Base-by-base conservation (phyloP, 2,113 vertebrate genomes). In the Tragelaphus imberbis region DNA sequence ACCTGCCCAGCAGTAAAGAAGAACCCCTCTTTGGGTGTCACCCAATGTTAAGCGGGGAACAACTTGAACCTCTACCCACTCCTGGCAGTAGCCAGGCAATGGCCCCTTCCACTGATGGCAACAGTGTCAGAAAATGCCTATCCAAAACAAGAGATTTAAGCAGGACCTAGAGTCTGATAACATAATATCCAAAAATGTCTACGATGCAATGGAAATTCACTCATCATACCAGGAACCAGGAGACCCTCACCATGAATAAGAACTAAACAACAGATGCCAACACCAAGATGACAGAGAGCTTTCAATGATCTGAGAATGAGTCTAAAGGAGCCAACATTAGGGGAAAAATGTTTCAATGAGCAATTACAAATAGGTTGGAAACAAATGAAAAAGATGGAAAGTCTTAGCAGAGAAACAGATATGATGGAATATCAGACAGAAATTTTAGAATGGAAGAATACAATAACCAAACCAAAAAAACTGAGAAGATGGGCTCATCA, bases 391-490 rank as follows among this genome's bases (percentile, higher is more conserved):
- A 61, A 91, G 87, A 53, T 36, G 75, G 11, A 68, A 93, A 88
- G 10, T 88, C 61, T 84, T 49, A 44, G 53, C 55, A 33, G 88
- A 87, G 65, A 93, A 91, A 81, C 80, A 90, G 8, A 88, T 85
- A 65, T 16, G 91, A 86, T 85, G 11, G 77, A 95, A 13, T 80
- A 89, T 94, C 84, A 75, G 68, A 63, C 40, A 65, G n/a, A 92
- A 95, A 87, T 77, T 93, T 93, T 84, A 91, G 23, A 85, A 58
- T 28, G 79, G 71, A 93, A 81, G 6, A 93, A 80, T 82, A 93
- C 28, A 93, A 81, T 85, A 97, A 81, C 44, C 33, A 71, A 94
- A 75, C 33, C 80, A 81, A 77, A 97, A 97, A 96, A 53, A 49
- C 33, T 86, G 53, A 53, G 15, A 49, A 82, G 40, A 55, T 61